phyloP scores from a whole-genome alignment of 1,140 invertebrate species.

The Calosoma granatense region DNA sequence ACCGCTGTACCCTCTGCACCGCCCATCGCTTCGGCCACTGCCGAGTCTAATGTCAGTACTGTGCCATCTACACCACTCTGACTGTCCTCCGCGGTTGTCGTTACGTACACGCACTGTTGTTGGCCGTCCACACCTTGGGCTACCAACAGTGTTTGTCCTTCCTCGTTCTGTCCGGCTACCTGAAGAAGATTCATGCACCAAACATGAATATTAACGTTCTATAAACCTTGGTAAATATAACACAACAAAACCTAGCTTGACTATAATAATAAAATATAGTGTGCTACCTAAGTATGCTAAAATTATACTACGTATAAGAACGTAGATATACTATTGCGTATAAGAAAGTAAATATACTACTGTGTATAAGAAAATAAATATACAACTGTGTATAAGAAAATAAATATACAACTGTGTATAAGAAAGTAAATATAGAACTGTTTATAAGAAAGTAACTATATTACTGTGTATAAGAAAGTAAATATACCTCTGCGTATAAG shows the following conservation, averaged over 20 bases:
- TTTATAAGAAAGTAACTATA: no score
- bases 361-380: no score
- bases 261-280: background rate
- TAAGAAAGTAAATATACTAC: no score
- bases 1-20: slow-evolving; percentile 35
- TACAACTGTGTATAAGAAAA: no score
- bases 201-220: background rate
- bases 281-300: no score
- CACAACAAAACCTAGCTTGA: background rate
- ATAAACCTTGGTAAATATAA: background rate
- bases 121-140: slow-evolving; percentile 54
- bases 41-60: slow-evolving; percentile 25
- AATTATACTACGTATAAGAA: no score
- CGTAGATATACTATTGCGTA: no score
- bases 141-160: slow-evolving; percentile 59
- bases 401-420: no score
- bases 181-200: no score
- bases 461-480: no score
- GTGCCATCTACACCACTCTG: slow-evolving; percentile 16
- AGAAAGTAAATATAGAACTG: no score
- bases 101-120: slow-evolving; percentile 60
- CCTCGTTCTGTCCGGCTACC: slow-evolving; percentile 63
- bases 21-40: slow-evolving; percentile 36
- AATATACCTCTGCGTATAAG: no score
- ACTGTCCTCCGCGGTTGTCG: slow-evolving; percentile 46